These are phyloP conservation scores for Clarias pachynema DNA, from an alignment of 2,797 vertebrate genomes.

Conservation along the genomic window DNA sequence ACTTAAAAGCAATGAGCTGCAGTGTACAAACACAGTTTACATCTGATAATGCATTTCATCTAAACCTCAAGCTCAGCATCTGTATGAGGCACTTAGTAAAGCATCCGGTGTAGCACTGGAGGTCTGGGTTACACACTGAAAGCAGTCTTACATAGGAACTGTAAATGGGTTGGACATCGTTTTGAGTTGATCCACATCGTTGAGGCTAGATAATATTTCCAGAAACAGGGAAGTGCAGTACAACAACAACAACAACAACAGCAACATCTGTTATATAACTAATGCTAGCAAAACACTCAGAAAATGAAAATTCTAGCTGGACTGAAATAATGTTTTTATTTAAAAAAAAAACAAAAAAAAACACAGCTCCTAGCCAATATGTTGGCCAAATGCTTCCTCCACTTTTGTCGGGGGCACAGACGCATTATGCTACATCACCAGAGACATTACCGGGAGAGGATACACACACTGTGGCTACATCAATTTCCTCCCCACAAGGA, in stretches of 20 bases:
- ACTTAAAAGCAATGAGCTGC: constrained; percentile 2
- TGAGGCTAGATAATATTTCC: background rate
- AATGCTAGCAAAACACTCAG: background rate
- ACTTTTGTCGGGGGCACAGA: background rate
- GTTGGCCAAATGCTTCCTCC: background rate
- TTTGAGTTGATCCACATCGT: too few relatives aligned
- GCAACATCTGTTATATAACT: background rate
- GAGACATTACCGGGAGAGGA: background rate
- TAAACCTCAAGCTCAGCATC: background rate
- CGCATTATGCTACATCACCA: background rate
- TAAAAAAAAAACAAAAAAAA: background rate
- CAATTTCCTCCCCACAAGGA: background rate
- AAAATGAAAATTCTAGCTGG: background rate
- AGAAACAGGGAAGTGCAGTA: background rate
- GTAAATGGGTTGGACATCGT: background rate
- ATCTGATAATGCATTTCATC: constrained; percentile 6
- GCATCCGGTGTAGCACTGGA: background rate
- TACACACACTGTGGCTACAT: background rate
- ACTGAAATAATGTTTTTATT: background rate
- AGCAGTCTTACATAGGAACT: background rate
- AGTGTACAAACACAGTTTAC: background rate
- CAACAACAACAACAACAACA: background rate
- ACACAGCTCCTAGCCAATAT: background rate
- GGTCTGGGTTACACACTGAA: background rate
- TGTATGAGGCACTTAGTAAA: constrained; percentile 9